Percentiles rank a stretch among this genome's conserved stretches.
Conservation (phyloP, 2,113 vertebrate genomes). For the Pampusana beccarii region DNA sequence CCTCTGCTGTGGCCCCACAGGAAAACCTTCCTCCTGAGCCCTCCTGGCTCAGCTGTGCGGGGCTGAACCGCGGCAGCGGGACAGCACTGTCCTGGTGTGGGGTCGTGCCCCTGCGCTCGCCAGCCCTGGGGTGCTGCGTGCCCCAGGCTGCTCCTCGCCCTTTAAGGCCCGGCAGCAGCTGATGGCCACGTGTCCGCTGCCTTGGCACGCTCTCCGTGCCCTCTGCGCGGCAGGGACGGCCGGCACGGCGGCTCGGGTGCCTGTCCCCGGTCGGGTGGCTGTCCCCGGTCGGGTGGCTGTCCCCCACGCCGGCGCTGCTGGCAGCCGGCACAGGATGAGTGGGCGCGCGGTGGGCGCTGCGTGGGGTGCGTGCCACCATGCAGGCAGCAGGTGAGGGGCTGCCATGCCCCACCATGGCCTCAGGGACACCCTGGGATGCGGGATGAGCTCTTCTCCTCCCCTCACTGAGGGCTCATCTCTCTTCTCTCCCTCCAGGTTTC, state of each 20-base stretch:
- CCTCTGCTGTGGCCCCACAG: background rate
- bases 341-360: background rate
- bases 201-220: background rate
- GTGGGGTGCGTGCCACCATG: conserved; percentile 46
- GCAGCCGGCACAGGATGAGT: background rate
- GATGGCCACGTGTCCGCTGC: conserved; percentile 46
- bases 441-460: background rate
- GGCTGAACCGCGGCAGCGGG: background rate
- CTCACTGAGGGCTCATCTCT: background rate
- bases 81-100: background rate
- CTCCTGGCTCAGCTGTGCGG: fast-evolving
- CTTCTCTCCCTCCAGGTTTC: conserved; percentile 84
- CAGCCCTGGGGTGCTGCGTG: background rate
- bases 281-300: background rate
- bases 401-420: background rate
- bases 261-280: background rate
- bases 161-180: conserved; percentile 56
- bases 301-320: background rate
- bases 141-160: conserved; percentile 26
- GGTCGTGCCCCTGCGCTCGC: background rate
- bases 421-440: fast-evolving
- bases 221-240: background rate
- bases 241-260: background rate
- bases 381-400: conserved; percentile 52
- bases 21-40: background rate